A percentile compares a stretch with the other conserved stretches of the same genome.
These are phyloP conservation scores for Molothrus ater DNA, from an alignment of 2,797 vertebrate genomes.

Conservation along the genomic window DNA sequence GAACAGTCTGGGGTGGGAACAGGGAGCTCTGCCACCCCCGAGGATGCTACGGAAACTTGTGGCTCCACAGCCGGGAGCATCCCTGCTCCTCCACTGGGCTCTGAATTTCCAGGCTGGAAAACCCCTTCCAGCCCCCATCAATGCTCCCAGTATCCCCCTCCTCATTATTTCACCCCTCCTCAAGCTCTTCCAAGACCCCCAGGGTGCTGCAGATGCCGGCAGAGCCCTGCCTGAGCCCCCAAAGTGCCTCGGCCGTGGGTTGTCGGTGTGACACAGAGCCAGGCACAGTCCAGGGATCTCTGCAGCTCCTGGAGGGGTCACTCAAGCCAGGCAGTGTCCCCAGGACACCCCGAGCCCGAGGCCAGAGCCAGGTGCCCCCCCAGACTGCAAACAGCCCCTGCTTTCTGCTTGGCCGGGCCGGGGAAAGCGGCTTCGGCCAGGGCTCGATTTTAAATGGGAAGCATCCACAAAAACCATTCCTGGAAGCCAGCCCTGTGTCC, in stretches of 20 bases:
- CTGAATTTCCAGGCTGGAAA: neutral
- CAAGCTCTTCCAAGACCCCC: neutral
- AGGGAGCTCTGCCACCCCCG: neutral
- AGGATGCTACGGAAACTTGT: neutral
- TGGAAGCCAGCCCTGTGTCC: rapidly evolving
- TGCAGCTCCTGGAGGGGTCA: rapidly evolving
- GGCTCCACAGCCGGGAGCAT: neutral
- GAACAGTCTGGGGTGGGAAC: rapidly evolving
- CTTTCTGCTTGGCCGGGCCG: neutral
- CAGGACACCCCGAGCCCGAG: rapidly evolving
- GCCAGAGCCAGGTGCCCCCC: neutral
- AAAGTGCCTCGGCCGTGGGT: rapidly evolving
- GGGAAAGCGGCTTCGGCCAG: rapidly evolving
- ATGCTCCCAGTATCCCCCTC: rapidly evolving
- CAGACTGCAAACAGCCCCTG: rapidly evolving
- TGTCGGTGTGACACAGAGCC: neutral
- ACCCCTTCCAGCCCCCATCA: neutral
- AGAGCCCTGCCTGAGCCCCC: neutral
- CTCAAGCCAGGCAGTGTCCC: rapidly evolving
- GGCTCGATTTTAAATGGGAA: neutral
- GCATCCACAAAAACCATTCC: rapidly evolving
- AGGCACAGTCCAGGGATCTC: neutral
- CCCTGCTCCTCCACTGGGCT: neutral
- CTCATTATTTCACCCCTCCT: neutral
- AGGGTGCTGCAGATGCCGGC: neutral